Evolutionary conservation across 2,888 invertebrate species (phyloP).

Genomic region (Thecocarcelia acutangulata): DNA sequence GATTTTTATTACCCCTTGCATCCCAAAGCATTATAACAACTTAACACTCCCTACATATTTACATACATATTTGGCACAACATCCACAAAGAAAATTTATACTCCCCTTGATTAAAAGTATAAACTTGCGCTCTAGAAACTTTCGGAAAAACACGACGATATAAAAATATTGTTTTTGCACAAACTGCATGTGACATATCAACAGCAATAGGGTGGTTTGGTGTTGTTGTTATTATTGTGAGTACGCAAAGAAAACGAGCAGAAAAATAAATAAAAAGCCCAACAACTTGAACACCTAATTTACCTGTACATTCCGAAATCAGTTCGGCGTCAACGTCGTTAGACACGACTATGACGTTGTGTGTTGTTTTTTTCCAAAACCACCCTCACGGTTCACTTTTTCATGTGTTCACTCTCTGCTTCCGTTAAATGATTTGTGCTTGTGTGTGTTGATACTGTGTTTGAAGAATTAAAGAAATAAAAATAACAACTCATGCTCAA

Average conservation of each 20-base stretch:
- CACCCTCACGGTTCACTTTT: conserved; percentile 45
- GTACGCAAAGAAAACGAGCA: background rate
- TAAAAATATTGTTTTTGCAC: background rate
- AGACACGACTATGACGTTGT: background rate
- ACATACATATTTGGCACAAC: background rate
- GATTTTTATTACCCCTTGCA: background rate
- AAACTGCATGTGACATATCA: conserved; percentile 8
- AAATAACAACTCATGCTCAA: conserved; percentile 69
- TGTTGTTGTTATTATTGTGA: background rate
- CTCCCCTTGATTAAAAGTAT: conserved; percentile 18
- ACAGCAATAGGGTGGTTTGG: conserved; percentile 13
- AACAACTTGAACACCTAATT: conserved; percentile 60
- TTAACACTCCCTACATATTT: no score
- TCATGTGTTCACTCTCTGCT: conserved; percentile 56
- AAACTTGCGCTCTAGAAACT: conserved; percentile 73
- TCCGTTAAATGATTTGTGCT: conserved; percentile 17
- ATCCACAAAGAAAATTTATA: conserved; percentile 30
- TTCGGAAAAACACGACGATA: conserved; percentile 70
- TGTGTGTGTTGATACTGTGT: conserved; percentile 46
- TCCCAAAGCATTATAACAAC: conserved; percentile 13
- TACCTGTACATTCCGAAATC: conserved; percentile 63
- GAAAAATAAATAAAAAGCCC: conserved; percentile 53
- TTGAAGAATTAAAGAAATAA: conserved; percentile 8
- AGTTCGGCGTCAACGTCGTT: conserved; percentile 47
- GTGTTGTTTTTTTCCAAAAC: conserved; percentile 28